These are phyloP conservation scores for Amphipyra berbera DNA, from an alignment of 2,888 invertebrate genomes.

Conservation along the genomic window DNA sequence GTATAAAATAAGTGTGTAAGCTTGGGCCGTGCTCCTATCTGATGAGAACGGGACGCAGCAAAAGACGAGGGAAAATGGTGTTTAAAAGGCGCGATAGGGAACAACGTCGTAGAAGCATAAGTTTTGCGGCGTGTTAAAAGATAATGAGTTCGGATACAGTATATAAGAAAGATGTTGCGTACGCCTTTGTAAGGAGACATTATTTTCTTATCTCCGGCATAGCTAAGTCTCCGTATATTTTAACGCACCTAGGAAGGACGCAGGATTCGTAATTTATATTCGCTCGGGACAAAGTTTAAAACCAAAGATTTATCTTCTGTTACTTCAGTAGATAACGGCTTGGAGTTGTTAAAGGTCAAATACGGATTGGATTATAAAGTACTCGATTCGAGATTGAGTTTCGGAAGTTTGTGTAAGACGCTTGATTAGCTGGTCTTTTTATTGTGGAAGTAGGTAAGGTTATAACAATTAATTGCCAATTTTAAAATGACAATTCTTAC, in stretches of 20 bases:
- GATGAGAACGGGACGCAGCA: conserved; percentile 81
- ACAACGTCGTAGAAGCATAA: conserved; percentile 81
- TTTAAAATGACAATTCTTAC: no score
- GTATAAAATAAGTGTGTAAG: conserved; percentile 83
- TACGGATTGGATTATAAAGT: conserved; percentile 72
- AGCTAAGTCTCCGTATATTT: conserved; percentile 75
- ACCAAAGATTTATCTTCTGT: conserved; percentile 81
- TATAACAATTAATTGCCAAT: conserved; percentile 35
- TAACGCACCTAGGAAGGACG: conserved; percentile 78
- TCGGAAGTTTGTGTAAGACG: conserved; percentile 63
- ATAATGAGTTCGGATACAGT: conserved; percentile 84
- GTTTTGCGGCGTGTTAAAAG: conserved; percentile 85
- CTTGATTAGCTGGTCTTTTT: conserved; percentile 57
- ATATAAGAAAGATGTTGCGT: conserved; percentile 83
- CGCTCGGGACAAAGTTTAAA: conserved; percentile 75
- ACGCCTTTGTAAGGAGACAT: conserved; percentile 78
- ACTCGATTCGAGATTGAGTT: conserved; percentile 71
- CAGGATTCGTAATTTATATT: conserved; percentile 81
- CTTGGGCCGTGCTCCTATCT: conserved; percentile 81
- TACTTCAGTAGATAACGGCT: conserved; percentile 70
- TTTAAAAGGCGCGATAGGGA: conserved; percentile 84
- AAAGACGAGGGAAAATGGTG: conserved; percentile 80
- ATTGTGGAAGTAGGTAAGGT: conserved; percentile 17
- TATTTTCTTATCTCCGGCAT: conserved; percentile 79
- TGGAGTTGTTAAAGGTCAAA: conserved; percentile 76